phyloP scores from a whole-genome alignment of 2,797 vertebrate genomes.

The Rhodeus uyekii region DNA sequence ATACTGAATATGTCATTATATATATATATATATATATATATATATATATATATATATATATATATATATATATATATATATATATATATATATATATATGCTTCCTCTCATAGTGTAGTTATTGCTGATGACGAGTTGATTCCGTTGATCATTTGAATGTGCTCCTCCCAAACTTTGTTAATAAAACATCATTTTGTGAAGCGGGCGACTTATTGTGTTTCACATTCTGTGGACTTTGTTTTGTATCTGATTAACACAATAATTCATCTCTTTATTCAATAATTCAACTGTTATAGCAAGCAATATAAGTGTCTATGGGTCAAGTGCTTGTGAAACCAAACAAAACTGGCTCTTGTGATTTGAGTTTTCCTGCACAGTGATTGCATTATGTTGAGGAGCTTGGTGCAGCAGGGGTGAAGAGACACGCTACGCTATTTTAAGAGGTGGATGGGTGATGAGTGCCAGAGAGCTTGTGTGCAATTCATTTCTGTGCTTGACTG shows the following conservation, averaged over 20 bases:
- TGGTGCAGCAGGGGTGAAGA: conserved; percentile 28
- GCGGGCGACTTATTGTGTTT: too few relatives aligned
- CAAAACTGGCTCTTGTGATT: conserved; percentile 50
- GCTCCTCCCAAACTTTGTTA: too few relatives aligned
- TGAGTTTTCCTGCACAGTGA: conserved; percentile 37
- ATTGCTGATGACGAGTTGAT: too few relatives aligned
- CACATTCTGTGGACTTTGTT: neutral
- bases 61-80: too few relatives aligned
- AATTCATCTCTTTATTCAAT: too few relatives aligned
- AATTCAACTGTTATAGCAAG: conserved; percentile 10
- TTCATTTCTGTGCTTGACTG: conserved; percentile 31
- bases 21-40: too few relatives aligned
- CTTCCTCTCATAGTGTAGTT: too few relatives aligned
- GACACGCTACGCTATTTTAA: conserved; percentile 7
- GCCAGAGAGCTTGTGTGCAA: neutral
- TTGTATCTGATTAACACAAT: conserved; percentile 41
- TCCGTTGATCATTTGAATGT: too few relatives aligned
- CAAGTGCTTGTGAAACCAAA: conserved; percentile 48
- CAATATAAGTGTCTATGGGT: conserved; percentile 25
- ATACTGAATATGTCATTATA: too few relatives aligned
- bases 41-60: too few relatives aligned
- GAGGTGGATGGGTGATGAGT: conserved; percentile 24
- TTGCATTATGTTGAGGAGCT: conserved; percentile 49
- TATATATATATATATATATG: too few relatives aligned
- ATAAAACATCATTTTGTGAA: too few relatives aligned